phyloP scores from a whole-genome alignment of 1,140 invertebrate species.

The Drosophila erecta region DNA sequence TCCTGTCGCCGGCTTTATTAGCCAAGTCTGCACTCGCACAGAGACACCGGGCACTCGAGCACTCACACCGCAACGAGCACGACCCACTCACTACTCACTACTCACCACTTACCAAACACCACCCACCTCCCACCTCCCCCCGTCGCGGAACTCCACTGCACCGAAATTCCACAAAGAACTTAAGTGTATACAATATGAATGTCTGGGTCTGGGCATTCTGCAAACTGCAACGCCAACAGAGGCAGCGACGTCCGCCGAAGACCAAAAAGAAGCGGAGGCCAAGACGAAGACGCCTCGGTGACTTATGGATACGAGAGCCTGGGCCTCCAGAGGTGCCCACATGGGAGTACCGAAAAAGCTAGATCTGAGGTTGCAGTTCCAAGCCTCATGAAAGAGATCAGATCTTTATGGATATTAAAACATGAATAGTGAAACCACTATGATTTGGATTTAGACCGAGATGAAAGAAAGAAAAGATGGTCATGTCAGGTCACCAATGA shows the following conservation, averaged over 20 bases:
- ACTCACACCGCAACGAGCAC: conserved; percentile 2
- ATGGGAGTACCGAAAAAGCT: not conserved
- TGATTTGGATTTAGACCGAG: no score
- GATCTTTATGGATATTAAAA: no score
- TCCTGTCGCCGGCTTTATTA: conserved; percentile 81
- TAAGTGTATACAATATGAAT: conserved; percentile 80
- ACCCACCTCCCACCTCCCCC: conserved; percentile 1
- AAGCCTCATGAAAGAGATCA: not conserved
- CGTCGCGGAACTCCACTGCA: conserved; percentile 39
- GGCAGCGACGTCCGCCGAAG: conserved; percentile 22
- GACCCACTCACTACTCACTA: conserved; percentile 20
- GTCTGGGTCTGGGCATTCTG: conserved; percentile 72
- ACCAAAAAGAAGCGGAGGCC: conserved; percentile 15
- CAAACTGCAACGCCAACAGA: conserved; percentile 33
- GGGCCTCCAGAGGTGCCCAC: conserved; percentile 25
- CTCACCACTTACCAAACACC: conserved; percentile 3
- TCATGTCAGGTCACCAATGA: no score
- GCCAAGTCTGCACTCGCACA: conserved; percentile 62
- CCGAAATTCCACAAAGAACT: conserved; percentile 79
- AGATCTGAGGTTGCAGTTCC: not conserved
- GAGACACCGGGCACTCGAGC: conserved; percentile 4
- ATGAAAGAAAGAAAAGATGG: no score
- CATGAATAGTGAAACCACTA: no score
- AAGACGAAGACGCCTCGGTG: conserved; percentile 37
- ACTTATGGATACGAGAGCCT: conserved; percentile 45